Percentiles rank a stretch among this genome's conserved stretches.
Evolutionary conservation across 2,797 vertebrate genomes (phyloP).

Genomic region (Alcedo quadribrachys): DNA sequence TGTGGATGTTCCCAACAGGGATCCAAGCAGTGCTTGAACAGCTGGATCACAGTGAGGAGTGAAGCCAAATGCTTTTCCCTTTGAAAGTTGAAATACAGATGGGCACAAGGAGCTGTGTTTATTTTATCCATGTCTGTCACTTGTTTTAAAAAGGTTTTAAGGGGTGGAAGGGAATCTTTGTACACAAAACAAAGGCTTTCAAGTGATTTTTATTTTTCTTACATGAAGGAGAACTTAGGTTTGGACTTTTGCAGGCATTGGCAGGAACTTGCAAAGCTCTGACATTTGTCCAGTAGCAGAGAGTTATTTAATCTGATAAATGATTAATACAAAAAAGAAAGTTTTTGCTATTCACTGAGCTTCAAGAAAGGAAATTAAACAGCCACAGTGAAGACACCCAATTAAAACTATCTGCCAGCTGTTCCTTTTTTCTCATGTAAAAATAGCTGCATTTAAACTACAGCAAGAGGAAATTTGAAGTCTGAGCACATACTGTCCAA

Average conservation of each 20-base stretch:
- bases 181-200: not conserved
- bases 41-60: not conserved
- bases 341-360: not conserved
- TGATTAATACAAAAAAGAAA: not conserved
- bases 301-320: slow-evolving; percentile 12
- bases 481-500: not conserved
- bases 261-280: not conserved
- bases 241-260: not conserved
- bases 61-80: not conserved
- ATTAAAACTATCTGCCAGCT: slow-evolving; percentile 13
- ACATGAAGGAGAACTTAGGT: not conserved
- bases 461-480: not conserved
- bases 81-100: not conserved
- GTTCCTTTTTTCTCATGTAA: slow-evolving; percentile 23
- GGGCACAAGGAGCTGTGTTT: not conserved
- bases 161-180: not conserved
- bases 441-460: not conserved
- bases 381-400: not conserved
- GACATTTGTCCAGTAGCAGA: not conserved
- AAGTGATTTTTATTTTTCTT: not conserved
- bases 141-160: not conserved
- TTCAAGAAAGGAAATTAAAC: not conserved
- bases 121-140: not conserved
- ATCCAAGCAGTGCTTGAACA: not conserved
- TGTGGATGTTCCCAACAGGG: not conserved